A percentile compares a stretch with the other conserved stretches of the same genome.
Conservation (phyloP, 2,888 invertebrate genomes). For the Tanypteryx hageni region DNA sequence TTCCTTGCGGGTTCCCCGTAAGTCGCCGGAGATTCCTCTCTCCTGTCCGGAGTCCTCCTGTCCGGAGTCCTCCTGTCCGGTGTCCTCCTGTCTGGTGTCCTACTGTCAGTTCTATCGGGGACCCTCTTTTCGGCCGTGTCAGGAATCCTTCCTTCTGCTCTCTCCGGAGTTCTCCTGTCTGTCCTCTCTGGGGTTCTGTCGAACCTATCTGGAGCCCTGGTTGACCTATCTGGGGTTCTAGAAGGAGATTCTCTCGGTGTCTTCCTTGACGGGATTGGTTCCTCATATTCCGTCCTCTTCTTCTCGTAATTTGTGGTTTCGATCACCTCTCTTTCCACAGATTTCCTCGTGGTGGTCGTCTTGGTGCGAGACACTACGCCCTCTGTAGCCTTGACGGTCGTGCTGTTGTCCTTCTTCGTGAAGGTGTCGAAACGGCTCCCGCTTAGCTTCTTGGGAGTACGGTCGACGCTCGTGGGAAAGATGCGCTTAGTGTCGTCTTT, state of each 20-base stretch:
- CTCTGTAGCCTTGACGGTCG: conserved; percentile 33
- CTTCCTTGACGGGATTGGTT: not conserved
- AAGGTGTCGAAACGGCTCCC: conserved; percentile 55
- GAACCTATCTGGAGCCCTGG: not conserved
- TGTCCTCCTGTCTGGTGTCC: conserved; percentile 41
- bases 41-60: conserved; percentile 24
- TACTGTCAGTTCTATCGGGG: not conserved
- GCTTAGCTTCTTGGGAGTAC: conserved; percentile 45
- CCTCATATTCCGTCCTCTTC: not conserved
- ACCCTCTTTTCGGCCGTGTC: not conserved
- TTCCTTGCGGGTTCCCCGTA: conserved; percentile 31
- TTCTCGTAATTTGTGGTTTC: not conserved
- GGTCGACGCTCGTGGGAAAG: not conserved
- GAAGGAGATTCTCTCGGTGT: not conserved
- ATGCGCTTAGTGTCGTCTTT: conserved; percentile 23
- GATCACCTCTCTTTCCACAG: conserved; percentile 10
- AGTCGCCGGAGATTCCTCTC: conserved; percentile 24
- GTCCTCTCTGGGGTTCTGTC: not conserved
- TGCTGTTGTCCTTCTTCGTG: conserved; percentile 41
- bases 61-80: conserved; percentile 35
- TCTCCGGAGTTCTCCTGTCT: conserved; percentile 15
- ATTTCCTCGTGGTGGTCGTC: conserved; percentile 68
- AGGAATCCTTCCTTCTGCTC: not conserved
- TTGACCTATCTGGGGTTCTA: not conserved
- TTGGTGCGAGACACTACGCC: not conserved